phyloP scores from a whole-genome alignment of 2,113 vertebrate genomes.

The Trinectes maculatus region DNA sequence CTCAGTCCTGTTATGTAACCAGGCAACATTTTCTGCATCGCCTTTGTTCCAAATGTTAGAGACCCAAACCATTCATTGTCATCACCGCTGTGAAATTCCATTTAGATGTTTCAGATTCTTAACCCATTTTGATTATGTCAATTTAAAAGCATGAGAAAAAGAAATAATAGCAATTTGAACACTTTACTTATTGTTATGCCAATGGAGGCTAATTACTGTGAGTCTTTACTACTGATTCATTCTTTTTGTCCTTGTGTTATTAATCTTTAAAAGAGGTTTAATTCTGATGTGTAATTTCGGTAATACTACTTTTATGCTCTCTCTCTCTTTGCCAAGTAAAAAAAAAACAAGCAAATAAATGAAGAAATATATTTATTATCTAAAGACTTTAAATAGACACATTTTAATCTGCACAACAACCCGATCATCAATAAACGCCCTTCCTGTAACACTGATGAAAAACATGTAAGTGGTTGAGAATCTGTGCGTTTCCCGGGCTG shows the following conservation, averaged over 20 bases:
- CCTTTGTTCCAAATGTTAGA: constrained; percentile 40
- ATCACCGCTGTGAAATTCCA: constrained; percentile 56
- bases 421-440: neutral
- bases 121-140: constrained; percentile 47
- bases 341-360: constrained; percentile 12
- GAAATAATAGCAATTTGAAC: constrained; percentile 49
- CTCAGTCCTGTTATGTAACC: constrained; percentile 22
- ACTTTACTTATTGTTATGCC: constrained; percentile 37
- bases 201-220: constrained; percentile 36
- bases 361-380: neutral
- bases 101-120: constrained; percentile 55
- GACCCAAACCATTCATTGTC: constrained; percentile 48
- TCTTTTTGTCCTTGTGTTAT: constrained; percentile 9
- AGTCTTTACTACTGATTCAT: constrained; percentile 1
- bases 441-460: constrained; percentile 12
- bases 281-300: constrained; percentile 2
- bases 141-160: constrained; percentile 53
- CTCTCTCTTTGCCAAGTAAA: neutral
- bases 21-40: neutral
- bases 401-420: constrained; percentile 7
- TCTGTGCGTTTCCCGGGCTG: constrained; percentile 13
- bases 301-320: neutral
- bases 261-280: neutral
- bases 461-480: constrained; percentile 9
- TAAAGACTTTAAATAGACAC: constrained; percentile 1